phyloP scores from a whole-genome alignment of 1,140 invertebrate species.

The Microvelia longipes region DNA sequence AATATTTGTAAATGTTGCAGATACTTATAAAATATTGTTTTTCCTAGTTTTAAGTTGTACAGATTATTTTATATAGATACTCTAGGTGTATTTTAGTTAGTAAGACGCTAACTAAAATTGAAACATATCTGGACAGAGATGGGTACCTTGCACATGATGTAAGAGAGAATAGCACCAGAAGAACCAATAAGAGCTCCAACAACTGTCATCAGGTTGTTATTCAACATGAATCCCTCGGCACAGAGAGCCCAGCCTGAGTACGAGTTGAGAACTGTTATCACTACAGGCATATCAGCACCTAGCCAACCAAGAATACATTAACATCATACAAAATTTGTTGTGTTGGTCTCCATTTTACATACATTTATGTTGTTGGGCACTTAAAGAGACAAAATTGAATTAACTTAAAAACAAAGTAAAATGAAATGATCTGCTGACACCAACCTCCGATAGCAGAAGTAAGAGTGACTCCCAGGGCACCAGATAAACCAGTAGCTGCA shows the following conservation, averaged over 20 bases:
- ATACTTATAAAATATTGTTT: too few species aligned
- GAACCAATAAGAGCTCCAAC: conserved; percentile 81
- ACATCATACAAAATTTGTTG: neutral
- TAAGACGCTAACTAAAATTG: too few species aligned
- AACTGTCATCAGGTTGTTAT: conserved; percentile 83
- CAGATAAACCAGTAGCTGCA: conserved; percentile 53
- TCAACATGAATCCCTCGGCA: conserved; percentile 86
- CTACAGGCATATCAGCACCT: conserved; percentile 85
- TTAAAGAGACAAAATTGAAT: too few species aligned
- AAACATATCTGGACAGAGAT: too few species aligned
- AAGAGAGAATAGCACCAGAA: conserved; percentile 79
- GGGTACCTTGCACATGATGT: conserved; percentile 90
- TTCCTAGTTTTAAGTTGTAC: too few species aligned
- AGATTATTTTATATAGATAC: too few species aligned
- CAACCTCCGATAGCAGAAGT: conserved; percentile 76
- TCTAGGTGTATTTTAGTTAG: too few species aligned
- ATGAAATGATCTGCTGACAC: neutral
- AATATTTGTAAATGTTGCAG: too few species aligned
- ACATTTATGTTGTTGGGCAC: too few species aligned
- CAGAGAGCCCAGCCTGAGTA: conserved; percentile 69
- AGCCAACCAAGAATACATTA: too few species aligned
- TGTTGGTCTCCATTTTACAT: neutral
- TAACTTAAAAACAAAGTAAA: too few species aligned
- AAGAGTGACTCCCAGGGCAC: conserved; percentile 68
- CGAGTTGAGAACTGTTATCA: conserved; percentile 80